These are phyloP conservation scores for Brotula barbata DNA, from an alignment of 2,797 vertebrate genomes.

Conservation along the genomic window DNA sequence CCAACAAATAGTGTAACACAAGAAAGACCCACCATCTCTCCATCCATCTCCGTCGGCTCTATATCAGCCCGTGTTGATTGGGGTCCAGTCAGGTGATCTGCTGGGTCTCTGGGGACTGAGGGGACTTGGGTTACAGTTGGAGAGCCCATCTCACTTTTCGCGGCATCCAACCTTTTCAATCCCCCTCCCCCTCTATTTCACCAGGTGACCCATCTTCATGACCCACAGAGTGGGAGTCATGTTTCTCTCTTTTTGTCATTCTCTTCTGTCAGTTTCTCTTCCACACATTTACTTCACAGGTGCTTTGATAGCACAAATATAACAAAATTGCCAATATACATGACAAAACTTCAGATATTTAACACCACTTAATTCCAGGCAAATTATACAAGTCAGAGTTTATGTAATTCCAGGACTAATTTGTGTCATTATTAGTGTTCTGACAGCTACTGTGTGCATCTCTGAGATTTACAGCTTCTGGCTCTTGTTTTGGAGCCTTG, in stretches of 20 bases:
- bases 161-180: constrained; percentile 73
- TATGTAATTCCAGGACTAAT: constrained; percentile 31
- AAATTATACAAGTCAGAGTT: constrained; percentile 28
- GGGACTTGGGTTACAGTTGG: constrained; percentile 78
- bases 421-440: constrained; percentile 47
- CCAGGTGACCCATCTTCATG: constrained; percentile 78
- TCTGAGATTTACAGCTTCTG: constrained; percentile 61
- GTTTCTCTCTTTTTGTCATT: constrained; percentile 56
- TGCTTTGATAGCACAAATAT: constrained; percentile 1
- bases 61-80: constrained; percentile 73
- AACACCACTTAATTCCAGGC: neutral
- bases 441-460: constrained; percentile 32
- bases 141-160: constrained; percentile 80
- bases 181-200: constrained; percentile 63
- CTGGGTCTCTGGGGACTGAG: constrained; percentile 64
- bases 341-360: constrained; percentile 2
- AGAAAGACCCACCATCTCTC: constrained; percentile 31
- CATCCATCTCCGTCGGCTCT: constrained; percentile 47
- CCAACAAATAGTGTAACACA: constrained; percentile 14
- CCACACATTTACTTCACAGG: constrained; percentile 29
- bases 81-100: constrained; percentile 76
- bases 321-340: constrained; percentile 3
- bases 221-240: constrained; percentile 67
- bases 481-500: constrained; percentile 54
- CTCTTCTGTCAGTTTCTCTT: neutral